A percentile compares a stretch with the other conserved stretches of the same genome.
Evolutionary conservation across 2,113 vertebrate species (phyloP).

Genomic region (Sardina pilchardus): DNA sequence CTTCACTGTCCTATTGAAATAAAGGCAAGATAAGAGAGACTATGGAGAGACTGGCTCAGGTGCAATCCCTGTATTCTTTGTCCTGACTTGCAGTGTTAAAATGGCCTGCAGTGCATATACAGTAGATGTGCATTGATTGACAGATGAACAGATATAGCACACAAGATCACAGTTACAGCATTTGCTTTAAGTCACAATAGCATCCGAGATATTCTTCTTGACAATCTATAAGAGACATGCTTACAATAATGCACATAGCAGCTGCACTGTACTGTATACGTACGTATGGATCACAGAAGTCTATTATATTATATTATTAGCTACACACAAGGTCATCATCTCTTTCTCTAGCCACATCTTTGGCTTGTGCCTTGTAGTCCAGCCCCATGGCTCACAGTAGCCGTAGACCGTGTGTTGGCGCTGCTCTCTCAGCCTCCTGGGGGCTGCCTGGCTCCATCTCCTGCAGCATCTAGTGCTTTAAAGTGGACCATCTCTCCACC

Average conservation of each 20-base stretch:
- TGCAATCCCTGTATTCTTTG: neutral
- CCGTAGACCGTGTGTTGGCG: neutral
- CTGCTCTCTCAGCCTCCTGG: neutral
- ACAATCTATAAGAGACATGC: neutral
- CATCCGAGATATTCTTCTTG: neutral
- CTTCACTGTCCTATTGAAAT: too few species aligned
- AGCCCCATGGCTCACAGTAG: neutral
- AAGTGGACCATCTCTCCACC: neutral
- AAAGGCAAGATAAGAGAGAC: too few species aligned
- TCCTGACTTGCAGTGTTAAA: neutral
- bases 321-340: too few species aligned
- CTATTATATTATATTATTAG: too few species aligned
- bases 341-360: neutral
- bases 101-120: neutral
- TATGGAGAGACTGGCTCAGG: neutral
- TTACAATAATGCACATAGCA: neutral
- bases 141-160: neutral
- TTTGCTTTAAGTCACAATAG: neutral
- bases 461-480: neutral
- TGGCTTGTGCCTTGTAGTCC: neutral
- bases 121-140: neutral
- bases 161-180: neutral
- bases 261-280: neutral
- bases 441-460: neutral
- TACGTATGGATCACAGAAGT: neutral